Base-by-base conservation (phyloP, 2,888 invertebrate genomes). In the Chrysolina americana region DNA sequence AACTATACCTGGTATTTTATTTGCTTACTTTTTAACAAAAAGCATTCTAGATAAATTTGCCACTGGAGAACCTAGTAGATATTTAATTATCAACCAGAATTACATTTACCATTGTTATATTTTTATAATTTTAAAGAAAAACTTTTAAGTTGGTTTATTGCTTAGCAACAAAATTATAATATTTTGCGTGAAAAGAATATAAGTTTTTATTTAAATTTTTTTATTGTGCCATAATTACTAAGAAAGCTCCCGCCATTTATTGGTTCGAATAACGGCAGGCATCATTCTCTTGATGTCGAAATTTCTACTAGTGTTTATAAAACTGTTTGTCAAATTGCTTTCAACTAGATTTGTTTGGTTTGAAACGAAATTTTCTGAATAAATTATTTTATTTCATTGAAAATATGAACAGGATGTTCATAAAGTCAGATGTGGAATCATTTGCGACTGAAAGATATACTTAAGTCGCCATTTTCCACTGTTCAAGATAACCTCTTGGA, bases 21-120 rank as follows among this genome's bases (percentile, higher is more conserved):
- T 77, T 79, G 78, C 75, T 75, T 78, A 66, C 19, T 70, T 64
- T 69, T 76, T 56, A 71, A 79, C 76, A 78, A 78, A 83, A 83
- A 82, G 80, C 83, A 83, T 83, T 83, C 83, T 83, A 82, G 82
- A 81, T 82, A 82, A 73, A 77, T 76, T 66, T 65, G 59, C 17
- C 47, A 68, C 50, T 68, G 41, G 41, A 11, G 41, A 53, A 53
- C 53, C 50, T 68, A 68, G 53, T 68, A 56, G 68, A 68, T 68
- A 15, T 44, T 62, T 15, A 41, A 44, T 53, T 36, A 13, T 56
- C 28, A 50, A 28, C 66, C 48, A 23, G 50, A 66, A 47, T 21
- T 15, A 17, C 21, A 50, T 66, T 48, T 66, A 41, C 23, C 15
- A 53, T 53, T 68, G 59, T 48, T 68, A 76, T 71, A 65, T 50